Evolutionary conservation across 2,888 invertebrate species (phyloP), one percentile per base, ranked within the genome.

Genomic region (Perizoma affinitatum): DNA sequence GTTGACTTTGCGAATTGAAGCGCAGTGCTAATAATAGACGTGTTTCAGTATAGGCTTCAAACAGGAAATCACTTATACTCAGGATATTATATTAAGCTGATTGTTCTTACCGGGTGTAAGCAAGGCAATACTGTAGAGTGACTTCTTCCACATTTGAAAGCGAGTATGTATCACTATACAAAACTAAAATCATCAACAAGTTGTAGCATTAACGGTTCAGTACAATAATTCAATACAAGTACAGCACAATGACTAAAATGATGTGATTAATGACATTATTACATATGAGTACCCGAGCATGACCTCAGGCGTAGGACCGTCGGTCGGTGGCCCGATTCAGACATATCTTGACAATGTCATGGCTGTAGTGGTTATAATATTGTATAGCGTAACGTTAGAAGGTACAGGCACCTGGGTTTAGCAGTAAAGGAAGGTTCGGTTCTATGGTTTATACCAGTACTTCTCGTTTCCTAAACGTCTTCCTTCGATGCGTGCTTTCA

Each of bases 141-240:
- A 90, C 91, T 88, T 90, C 91, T 90, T 92, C 91, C 90, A 90
- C 90, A 90, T 89, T 90, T 88, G 86, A 88, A 92, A 92, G 91
- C 90, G 88, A 90, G 87, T 83, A 90, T 88, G 86, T 90, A 86
- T 90, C 91, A 90, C 91, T 92, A 92, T 90, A 91, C 90, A 88
- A 84, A 90, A 90, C 86, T 88, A 89, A 90, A 90, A 87, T 87
- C 84, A 85, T 89, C 87, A 89, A 89, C 84, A 84, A 80, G 84
- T 89, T 87, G 86, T 90, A 90, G 91, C 91, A 87, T 88, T 84
- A 89, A 90, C 89, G 87, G 87, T 88, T 87, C 83, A 83, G 76
- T 83, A 88, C 83, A 87, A 82, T 84, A 82, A 84, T 82, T 83
- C 70, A 76, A 82, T 86, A 88, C 84, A 84, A 80, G 84, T 87